phyloP scores from a whole-genome alignment of 2,888 invertebrate genomes.

The Caenorhabditis virilis region DNA sequence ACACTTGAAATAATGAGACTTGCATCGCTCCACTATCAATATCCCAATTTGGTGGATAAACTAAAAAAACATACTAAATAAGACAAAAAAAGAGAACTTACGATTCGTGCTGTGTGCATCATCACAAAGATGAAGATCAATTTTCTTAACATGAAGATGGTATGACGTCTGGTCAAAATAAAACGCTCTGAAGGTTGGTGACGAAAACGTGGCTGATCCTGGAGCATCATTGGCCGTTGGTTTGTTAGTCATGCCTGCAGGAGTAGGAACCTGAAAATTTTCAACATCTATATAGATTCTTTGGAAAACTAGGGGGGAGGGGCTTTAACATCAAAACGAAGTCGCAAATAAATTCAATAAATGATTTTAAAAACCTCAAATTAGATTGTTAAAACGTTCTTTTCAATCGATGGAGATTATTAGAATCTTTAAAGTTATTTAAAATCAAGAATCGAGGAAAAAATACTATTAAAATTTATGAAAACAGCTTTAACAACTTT shows the following conservation, averaged over 20 bases:
- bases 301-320: neutral
- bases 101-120: slow-evolving; percentile 73
- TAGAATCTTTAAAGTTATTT: no score
- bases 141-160: slow-evolving; percentile 83
- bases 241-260: slow-evolving; percentile 6
- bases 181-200: slow-evolving; percentile 77
- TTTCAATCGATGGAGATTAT: no score
- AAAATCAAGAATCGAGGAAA: no score
- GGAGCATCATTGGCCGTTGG: slow-evolving; percentile 1
- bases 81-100: slow-evolving; percentile 6
- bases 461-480: no score
- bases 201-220: slow-evolving; percentile 69
- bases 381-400: no score
- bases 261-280: slow-evolving; percentile 11
- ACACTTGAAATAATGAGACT: slow-evolving; percentile 76
- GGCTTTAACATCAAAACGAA: neutral
- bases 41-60: slow-evolving; percentile 65
- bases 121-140: slow-evolving; percentile 94
- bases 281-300: neutral
- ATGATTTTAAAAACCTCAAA: no score
- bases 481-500: no score
- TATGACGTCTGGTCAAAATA: slow-evolving; percentile 97
- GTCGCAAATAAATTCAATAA: no score
- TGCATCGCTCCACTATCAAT: slow-evolving; percentile 88
- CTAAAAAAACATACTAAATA: slow-evolving; percentile 26